A percentile compares a stretch with the other conserved stretches of the same genome.
Conservation (phyloP, 1,140 invertebrate genomes). For the Listronotus oregonensis region DNA sequence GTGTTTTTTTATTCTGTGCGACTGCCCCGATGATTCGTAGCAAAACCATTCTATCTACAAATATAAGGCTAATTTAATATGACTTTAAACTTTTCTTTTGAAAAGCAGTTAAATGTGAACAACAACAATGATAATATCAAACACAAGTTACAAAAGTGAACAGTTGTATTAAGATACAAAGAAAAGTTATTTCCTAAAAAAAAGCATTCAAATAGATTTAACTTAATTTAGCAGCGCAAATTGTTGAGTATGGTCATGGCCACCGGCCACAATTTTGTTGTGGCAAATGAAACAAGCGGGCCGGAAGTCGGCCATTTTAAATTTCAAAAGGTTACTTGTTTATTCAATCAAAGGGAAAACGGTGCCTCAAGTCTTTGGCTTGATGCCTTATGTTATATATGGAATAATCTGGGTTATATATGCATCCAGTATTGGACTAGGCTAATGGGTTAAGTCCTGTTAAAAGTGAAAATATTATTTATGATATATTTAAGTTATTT, state of each 20-base stretch:
- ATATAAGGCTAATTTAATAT: too few relatives aligned
- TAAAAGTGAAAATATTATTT: too few relatives aligned
- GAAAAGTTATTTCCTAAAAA: conserved; percentile 16
- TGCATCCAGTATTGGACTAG: not conserved
- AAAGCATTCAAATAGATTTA: conserved; percentile 5
- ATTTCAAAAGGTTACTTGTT: conserved; percentile 29
- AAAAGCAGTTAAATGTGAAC: not conserved
- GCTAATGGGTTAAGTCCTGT: too few relatives aligned
- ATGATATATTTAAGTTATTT: too few relatives aligned
- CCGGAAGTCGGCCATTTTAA: conserved; percentile 24
- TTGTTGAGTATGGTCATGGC: conserved; percentile 29
- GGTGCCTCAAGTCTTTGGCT: conserved; percentile 23
- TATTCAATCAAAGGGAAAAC: conserved; percentile 21
- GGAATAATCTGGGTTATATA: conserved; percentile 19
- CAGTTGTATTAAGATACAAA: conserved; percentile 13
- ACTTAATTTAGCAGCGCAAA: conserved; percentile 10
- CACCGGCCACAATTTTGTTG: conserved; percentile 4
- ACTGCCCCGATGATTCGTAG: too few relatives aligned
- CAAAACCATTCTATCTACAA: too few relatives aligned
- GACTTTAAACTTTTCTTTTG: not conserved
- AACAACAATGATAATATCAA: not conserved
- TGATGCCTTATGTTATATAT: conserved; percentile 16
- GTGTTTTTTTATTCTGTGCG: too few relatives aligned
- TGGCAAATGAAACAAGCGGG: not conserved
- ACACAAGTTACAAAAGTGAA: not conserved